Percentiles rank a stretch among this genome's conserved stretches.
Evolutionary conservation across 2,113 vertebrate genomes (phyloP).

Genomic region (Cisticola juncidis): DNA sequence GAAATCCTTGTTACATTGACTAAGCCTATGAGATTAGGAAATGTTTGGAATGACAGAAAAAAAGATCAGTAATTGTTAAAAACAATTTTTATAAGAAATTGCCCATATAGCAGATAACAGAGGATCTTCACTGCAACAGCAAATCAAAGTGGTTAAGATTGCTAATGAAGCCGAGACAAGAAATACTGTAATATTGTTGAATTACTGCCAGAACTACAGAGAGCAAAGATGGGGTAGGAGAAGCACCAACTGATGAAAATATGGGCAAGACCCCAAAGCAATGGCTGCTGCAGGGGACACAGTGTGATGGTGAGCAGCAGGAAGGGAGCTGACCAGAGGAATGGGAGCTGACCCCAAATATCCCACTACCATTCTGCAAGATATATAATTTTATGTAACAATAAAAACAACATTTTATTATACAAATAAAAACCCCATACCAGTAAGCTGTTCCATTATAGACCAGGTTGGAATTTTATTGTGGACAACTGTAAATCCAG

Average conservation of each 20-base stretch:
- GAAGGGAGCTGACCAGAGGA: not conserved
- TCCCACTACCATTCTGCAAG: not conserved
- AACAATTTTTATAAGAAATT: not conserved
- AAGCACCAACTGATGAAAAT: not conserved
- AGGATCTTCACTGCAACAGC: not conserved
- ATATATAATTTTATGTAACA: not conserved
- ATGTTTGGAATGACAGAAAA: not conserved
- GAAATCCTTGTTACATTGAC: not conserved
- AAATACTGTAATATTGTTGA: not conserved
- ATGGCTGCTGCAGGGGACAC: not conserved
- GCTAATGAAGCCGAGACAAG: not conserved
- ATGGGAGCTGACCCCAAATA: not conserved
- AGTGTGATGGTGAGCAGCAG: not conserved
- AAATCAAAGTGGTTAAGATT: not conserved
- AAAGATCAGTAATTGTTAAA: not conserved
- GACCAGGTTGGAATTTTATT: not conserved
- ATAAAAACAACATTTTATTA: not conserved
- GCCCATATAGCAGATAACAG: not conserved
- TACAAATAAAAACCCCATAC: not conserved
- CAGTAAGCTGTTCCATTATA: not conserved
- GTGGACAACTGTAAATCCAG: not conserved
- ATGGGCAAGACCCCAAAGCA: not conserved
- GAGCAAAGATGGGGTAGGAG: not conserved
- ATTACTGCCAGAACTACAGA: not conserved
- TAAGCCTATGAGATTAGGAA: not conserved